Evolutionary conservation across 1,140 invertebrate genomes (phyloP), one percentile per base, ranked within the genome.

Genomic region (Drosophila pseudoananassae): DNA sequence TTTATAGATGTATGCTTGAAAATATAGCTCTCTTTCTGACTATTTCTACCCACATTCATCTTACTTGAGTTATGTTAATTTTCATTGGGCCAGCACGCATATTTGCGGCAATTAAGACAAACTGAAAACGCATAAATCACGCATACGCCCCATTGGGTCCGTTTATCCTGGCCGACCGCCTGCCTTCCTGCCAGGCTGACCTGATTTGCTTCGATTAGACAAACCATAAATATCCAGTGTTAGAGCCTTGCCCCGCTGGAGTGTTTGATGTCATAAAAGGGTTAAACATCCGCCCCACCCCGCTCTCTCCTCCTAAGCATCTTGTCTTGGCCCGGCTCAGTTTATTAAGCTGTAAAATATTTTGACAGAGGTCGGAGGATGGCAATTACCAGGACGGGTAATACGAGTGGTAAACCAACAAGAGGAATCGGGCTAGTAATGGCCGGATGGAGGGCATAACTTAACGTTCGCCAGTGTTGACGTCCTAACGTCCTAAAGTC

Each of bases 141-240:
- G 69, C 57, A 83, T 83, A 70, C 79, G 75, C 74, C 63, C 78
- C 78, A 81, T 81, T 81, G 79, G 50, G 66, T 29, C 46, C 50
- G 47, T 36, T 59, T 47, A 43, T 14, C 40, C 40, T 43, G 14
- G 5, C 14, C 23, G 25, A 4, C 15, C 29, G 65, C 40, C 15
- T 33, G 58, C 54, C 54, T 20, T 43, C 23, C 36, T 51, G 40
- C 43, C 53, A 38, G 9, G 9, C 25, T 78, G 74, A 72, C 78
- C 78, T 56, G 65, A 78, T 81, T 81, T 82, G 78, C 70, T 64
- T 78, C 74, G 69, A 78, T 82, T 83, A 83, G 78, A 81, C 78
- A 78, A 76, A 58, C 63, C 70, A 81, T 81, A 83, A 78, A 82
- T 73, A 81, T 72, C 55, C 47, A 38, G 40, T 20, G 36, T 20